phyloP scores from a whole-genome alignment of 2,113 vertebrate genomes.

The Cariama cristata region DNA sequence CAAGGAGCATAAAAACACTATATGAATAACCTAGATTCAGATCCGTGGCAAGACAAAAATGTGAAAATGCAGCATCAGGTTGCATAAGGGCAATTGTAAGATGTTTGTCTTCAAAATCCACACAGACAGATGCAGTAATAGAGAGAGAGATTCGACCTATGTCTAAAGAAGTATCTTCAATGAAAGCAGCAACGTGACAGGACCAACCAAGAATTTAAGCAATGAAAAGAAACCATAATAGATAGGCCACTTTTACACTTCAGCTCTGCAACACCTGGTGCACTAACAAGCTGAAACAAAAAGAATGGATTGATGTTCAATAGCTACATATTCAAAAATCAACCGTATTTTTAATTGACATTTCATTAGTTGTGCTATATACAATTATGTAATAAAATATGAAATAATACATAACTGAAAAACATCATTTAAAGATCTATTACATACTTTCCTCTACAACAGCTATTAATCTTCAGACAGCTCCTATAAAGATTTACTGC shows the following conservation, averaged over 20 bases:
- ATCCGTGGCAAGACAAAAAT: background rate
- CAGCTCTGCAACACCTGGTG: background rate
- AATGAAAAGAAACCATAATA: background rate
- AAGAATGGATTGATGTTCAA: background rate
- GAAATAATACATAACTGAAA: background rate
- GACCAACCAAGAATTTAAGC: background rate
- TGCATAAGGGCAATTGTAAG: background rate
- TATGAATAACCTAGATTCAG: background rate
- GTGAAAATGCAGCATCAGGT: background rate
- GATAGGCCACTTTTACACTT: background rate
- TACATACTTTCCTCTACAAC: conserved; percentile 3
- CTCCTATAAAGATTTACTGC: background rate
- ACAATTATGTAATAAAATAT: background rate
- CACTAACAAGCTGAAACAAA: background rate
- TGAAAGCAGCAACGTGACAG: background rate
- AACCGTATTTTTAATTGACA: background rate
- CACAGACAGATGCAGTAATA: background rate
- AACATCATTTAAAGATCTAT: background rate
- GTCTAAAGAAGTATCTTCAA: background rate
- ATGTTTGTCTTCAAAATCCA: background rate
- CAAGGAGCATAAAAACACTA: background rate
- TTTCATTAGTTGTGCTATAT: background rate
- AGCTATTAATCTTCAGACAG: conserved; percentile 48
- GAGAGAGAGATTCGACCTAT: background rate
- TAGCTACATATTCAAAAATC: background rate